Evolutionary conservation across 1,140 invertebrate genomes (phyloP).

Genomic region (Anastrepha ludens): DNA sequence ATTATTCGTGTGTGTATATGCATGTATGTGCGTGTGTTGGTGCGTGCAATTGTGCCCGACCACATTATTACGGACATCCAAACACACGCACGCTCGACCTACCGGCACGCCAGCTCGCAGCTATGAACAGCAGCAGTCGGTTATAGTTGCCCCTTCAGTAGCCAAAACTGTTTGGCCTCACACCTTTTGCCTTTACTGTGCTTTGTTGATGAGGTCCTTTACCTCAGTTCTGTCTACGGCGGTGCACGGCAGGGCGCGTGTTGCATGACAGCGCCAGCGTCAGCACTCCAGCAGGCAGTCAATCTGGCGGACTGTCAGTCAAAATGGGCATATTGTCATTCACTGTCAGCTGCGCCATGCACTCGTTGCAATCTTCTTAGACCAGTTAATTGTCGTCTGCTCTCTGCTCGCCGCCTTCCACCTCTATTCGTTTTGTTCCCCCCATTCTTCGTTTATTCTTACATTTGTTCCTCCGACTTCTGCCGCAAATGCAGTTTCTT

Average conservation of each 20-base stretch:
- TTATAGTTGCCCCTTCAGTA: neutral
- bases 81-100: neutral
- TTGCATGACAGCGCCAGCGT: constrained; percentile 1
- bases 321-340: neutral
- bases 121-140: neutral
- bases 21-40: no score
- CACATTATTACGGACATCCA: constrained; percentile 5
- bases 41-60: neutral
- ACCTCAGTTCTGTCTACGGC: neutral
- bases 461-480: neutral
- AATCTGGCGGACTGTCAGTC: neutral
- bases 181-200: neutral
- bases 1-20: neutral
- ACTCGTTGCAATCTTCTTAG: neutral
- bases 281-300: neutral
- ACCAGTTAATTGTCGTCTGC: neutral
- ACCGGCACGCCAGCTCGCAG: neutral
- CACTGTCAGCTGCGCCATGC: neutral
- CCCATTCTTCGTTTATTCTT: neutral
- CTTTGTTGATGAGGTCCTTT: constrained; percentile 11
- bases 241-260: constrained; percentile 6
- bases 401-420: neutral
- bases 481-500: neutral
- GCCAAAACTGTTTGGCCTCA: constrained; percentile 27
- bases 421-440: no score